Evolutionary conservation across 2,888 invertebrate genomes (phyloP).

Genomic region (Chaetogeoica ovagalla): DNA sequence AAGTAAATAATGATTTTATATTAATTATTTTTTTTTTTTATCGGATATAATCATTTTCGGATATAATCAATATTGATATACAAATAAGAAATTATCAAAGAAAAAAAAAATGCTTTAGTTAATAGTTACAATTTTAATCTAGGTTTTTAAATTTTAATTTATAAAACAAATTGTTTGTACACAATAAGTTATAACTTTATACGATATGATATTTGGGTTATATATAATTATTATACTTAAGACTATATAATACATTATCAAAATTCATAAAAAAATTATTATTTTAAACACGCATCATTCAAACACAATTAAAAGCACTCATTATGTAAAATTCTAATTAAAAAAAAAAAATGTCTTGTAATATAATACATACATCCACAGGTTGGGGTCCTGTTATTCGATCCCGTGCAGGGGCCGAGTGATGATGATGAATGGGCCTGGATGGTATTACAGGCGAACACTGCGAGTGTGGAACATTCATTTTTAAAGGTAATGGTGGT

Average conservation of each 20-base stretch:
- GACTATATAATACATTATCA: not conserved
- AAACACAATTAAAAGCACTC: not conserved
- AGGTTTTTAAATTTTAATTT: not conserved
- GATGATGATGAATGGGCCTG: constrained; percentile 59
- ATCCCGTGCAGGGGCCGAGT: constrained; percentile 60
- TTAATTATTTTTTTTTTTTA: not conserved
- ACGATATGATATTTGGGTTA: not conserved
- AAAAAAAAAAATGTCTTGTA: not conserved
- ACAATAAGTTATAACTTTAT: not conserved
- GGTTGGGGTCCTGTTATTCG: constrained; percentile 84
- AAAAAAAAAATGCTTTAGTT: too few relatives aligned
- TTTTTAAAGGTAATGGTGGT: constrained; percentile 14
- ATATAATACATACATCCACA: constrained; percentile 76
- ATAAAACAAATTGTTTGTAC: not conserved
- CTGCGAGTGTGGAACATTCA: constrained; percentile 36
- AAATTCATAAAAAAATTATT: not conserved
- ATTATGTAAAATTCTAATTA: not conserved
- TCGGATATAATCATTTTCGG: not conserved
- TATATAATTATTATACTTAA: not conserved
- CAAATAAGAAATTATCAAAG: too few relatives aligned
- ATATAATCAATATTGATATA: not conserved
- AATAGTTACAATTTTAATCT: not conserved
- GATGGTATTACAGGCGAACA: constrained; percentile 44
- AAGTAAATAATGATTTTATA: not conserved
- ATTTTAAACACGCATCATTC: not conserved